Evolutionary conservation across 2,797 vertebrate genomes (phyloP).

Genomic region (Protosalanx chinensis): DNA sequence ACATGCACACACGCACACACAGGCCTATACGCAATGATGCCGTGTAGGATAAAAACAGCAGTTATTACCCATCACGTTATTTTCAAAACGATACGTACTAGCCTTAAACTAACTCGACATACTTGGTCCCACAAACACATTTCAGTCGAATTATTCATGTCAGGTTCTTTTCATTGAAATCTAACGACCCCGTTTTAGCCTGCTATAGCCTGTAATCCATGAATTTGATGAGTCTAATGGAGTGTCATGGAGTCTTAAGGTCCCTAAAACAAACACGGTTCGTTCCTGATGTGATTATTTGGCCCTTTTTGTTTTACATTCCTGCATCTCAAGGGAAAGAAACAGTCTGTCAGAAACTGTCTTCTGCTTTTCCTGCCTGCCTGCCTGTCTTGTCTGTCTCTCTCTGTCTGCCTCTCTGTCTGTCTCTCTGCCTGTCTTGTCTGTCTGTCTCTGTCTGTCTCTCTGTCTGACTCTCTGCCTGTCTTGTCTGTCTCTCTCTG

Average conservation of each 20-base stretch:
- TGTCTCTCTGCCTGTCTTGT: constrained; percentile 9
- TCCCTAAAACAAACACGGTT: background rate
- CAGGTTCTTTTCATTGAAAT: constrained; percentile 16
- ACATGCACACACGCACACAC: constrained; percentile 19
- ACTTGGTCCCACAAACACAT: constrained; percentile 7
- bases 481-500: background rate
- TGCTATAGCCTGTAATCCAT: no score
- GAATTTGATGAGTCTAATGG: no score
- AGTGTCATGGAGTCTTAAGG: background rate
- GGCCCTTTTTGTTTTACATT: no score
- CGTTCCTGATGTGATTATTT: background rate
- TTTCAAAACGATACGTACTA: constrained; percentile 19
- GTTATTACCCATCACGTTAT: constrained; percentile 14
- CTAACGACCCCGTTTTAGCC: constrained; percentile 11
- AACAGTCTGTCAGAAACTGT: no score
- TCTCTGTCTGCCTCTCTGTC: no score
- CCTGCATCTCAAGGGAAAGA: no score
- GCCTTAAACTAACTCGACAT: constrained; percentile 6
- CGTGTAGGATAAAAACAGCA: constrained; percentile 18
- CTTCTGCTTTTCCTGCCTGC: constrained; percentile 24
- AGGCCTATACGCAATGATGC: constrained; percentile 6
- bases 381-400: background rate
- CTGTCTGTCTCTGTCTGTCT: background rate
- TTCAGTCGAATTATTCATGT: constrained; percentile 19
- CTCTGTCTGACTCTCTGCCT: constrained; percentile 19